Conservation (phyloP, 2,888 invertebrate species). For the Lepidonotus clava region DNA sequence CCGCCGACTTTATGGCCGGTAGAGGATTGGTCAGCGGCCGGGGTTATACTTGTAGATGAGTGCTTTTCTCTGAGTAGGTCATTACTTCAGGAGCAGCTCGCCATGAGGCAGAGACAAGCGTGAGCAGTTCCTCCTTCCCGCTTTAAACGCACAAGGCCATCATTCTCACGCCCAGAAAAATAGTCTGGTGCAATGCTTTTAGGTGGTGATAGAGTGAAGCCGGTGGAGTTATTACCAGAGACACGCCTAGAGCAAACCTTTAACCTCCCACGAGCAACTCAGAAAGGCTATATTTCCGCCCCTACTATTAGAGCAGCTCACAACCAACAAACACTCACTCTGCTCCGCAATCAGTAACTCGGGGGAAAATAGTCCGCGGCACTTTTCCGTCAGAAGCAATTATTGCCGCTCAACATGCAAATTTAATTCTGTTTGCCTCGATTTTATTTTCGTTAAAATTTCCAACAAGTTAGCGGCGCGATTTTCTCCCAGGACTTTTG, state of each 20-base stretch:
- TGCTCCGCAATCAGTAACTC: background rate
- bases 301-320: background rate
- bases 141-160: too few relatives aligned
- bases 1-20: background rate
- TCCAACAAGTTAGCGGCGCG: background rate
- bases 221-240: background rate
- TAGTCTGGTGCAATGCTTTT: too few relatives aligned
- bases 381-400: background rate
- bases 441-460: background rate
- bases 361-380: too few relatives aligned
- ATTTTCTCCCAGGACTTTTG: conserved; percentile 19
- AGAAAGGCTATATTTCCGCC: background rate
- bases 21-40: background rate
- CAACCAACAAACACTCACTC: background rate
- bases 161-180: too few relatives aligned
- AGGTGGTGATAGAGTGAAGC: background rate
- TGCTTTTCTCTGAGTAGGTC: background rate
- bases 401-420: conserved; percentile 7
- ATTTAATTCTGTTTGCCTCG: background rate
- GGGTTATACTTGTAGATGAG: too few relatives aligned
- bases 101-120: background rate
- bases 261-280: background rate
- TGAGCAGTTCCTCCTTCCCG: background rate
- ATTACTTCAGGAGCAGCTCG: conserved; percentile 1
- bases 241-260: background rate